These are phyloP conservation scores for Sinosuthora webbiana DNA, from an alignment of 2,113 vertebrate genomes.

Conservation along the genomic window DNA sequence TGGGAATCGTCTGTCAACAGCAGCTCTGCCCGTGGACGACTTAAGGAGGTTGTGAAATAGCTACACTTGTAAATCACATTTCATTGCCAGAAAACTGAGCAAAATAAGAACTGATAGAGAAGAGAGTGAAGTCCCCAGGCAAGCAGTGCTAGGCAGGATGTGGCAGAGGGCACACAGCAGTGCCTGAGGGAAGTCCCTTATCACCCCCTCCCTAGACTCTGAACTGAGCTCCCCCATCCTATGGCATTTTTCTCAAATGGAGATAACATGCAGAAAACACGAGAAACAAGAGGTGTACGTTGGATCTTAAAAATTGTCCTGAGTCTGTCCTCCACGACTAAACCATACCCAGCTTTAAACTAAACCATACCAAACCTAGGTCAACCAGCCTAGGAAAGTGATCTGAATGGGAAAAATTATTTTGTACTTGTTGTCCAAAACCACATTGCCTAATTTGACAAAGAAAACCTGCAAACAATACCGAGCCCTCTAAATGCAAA, in stretches of 20 bases:
- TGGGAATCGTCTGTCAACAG: rapidly evolving
- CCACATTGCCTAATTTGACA: neutral
- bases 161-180: neutral
- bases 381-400: neutral
- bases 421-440: neutral
- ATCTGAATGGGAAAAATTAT: neutral
- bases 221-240: neutral
- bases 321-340: neutral
- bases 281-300: neutral
- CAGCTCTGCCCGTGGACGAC: neutral
- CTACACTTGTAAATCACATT: neutral
- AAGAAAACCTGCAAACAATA: neutral
- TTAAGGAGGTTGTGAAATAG: neutral
- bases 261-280: neutral
- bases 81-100: neutral
- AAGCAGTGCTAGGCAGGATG: neutral
- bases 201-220: too few relatives aligned
- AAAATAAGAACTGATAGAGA: neutral
- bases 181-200: neutral
- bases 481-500: neutral
- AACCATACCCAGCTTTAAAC: neutral
- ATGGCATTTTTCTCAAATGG: neutral
- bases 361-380: neutral
- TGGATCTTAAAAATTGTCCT: neutral
- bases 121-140: neutral